Conservation (phyloP, 2,113 vertebrate species). For the Pandion haliaetus region DNA sequence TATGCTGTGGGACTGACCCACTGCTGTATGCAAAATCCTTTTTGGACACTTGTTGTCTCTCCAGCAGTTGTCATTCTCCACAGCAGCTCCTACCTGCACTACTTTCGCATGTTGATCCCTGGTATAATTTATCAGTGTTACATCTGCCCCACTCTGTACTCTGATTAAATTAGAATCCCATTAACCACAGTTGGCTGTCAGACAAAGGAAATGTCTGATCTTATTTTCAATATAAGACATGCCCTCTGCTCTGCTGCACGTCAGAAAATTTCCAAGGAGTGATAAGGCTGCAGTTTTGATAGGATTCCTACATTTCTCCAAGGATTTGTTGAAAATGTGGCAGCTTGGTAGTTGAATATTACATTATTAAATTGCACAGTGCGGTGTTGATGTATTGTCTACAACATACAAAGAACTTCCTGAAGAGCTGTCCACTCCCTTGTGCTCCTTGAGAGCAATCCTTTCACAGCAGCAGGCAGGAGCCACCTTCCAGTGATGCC, state of each 20-base stretch:
- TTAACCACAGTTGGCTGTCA: constrained; percentile 29
- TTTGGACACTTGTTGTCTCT: not conserved
- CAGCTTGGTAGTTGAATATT: not conserved
- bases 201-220: constrained; percentile 38
- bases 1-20: not conserved
- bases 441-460: not conserved
- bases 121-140: constrained; percentile 19
- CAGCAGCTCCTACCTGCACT: not conserved
- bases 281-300: constrained; percentile 11
- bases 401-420: not conserved
- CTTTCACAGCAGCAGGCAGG: not conserved
- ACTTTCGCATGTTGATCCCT: not conserved
- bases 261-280: not conserved
- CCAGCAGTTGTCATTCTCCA: not conserved
- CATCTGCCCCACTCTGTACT: constrained; percentile 6
- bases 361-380: not conserved
- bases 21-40: not conserved
- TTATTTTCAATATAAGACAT: constrained; percentile 15
- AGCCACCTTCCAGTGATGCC: not conserved
- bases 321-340: not conserved
- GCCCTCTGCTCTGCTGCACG: not conserved
- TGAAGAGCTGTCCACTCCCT: not conserved
- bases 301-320: not conserved
- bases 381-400: not conserved
- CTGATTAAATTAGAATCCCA: constrained; percentile 53